A percentile compares a stretch with the other conserved stretches of the same genome.
Conservation (phyloP, 1,140 invertebrate genomes). For the Gryllus bimaculatus region DNA sequence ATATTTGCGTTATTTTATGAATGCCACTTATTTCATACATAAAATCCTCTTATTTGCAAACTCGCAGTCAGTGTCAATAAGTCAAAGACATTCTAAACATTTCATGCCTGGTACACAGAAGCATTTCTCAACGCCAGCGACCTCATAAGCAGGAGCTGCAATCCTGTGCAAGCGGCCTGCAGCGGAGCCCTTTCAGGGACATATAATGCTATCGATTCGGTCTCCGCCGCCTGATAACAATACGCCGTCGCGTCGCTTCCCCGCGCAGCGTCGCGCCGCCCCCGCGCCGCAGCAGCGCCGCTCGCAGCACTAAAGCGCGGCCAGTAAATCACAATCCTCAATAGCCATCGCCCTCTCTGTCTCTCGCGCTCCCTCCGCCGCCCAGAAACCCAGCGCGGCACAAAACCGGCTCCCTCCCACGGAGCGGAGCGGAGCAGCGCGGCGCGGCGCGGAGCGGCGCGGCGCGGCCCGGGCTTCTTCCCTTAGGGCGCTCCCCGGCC, state of each 20-base stretch:
- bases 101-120: too few relatives aligned
- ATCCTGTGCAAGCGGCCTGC: too few relatives aligned
- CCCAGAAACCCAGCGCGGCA: neutral
- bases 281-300: too few relatives aligned
- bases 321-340: neutral
- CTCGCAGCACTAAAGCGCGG: neutral
- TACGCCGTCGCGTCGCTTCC: neutral
- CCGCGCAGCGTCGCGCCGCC: neutral
- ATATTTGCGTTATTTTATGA: too few relatives aligned
- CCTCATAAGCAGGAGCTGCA: too few relatives aligned
- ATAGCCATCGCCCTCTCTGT: neutral
- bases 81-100: too few relatives aligned
- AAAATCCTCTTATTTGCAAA: too few relatives aligned
- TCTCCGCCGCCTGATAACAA: neutral
- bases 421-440: conserved; percentile 32
- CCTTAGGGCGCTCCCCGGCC: conserved; percentile 30
- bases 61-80: too few relatives aligned
- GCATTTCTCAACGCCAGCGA: too few relatives aligned
- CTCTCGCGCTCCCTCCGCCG: too few relatives aligned
- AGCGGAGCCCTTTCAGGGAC: conserved; percentile 22
- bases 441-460: too few relatives aligned
- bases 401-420: conserved; percentile 28
- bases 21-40: too few relatives aligned
- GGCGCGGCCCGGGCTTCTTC: conserved; percentile 28
- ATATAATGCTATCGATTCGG: conserved; percentile 9